Conservation (phyloP, 1,140 invertebrate genomes). For the Atopsyche davidsoni region DNA sequence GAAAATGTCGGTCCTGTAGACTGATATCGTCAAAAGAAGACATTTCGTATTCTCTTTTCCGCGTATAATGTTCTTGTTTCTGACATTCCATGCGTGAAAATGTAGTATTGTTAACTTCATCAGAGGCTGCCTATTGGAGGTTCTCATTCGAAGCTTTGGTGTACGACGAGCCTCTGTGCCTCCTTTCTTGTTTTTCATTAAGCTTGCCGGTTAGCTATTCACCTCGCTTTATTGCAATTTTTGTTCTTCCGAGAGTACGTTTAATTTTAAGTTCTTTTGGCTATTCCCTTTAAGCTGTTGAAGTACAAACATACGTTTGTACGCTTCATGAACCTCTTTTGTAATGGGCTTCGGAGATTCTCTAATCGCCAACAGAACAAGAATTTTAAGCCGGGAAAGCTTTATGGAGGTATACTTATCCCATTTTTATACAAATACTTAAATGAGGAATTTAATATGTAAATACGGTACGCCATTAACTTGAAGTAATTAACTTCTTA, state of each 20-base stretch:
- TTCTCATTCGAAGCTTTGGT: conserved; percentile 8
- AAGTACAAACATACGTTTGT: no score
- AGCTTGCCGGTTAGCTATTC: conserved; percentile 21
- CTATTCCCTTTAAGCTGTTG: conserved; percentile 5
- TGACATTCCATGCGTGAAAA: conserved; percentile 22
- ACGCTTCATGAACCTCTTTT: no score
- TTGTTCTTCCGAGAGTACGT: conserved; percentile 19
- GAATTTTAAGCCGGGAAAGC: no score
- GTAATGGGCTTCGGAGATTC: no score
- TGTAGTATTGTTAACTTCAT: conserved; percentile 26
- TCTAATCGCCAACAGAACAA: no score
- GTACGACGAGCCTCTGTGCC: conserved; percentile 5
- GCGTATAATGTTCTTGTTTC: conserved; percentile 18
- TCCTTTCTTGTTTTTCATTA: conserved; percentile 18
- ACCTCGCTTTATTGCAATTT: conserved; percentile 24
- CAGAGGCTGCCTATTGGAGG: conserved; percentile 12
- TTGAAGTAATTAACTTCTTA: no score
- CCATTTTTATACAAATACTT: no score
- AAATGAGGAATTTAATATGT: no score
- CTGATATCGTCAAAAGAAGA: conserved; percentile 10
- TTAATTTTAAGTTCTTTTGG: conserved; percentile 19
- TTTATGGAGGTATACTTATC: no score
- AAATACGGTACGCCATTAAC: no score
- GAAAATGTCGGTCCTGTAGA: not conserved
- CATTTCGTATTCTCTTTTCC: conserved; percentile 11